Conservation (phyloP, 2,888 invertebrate species). For the Orthosia incerta region DNA sequence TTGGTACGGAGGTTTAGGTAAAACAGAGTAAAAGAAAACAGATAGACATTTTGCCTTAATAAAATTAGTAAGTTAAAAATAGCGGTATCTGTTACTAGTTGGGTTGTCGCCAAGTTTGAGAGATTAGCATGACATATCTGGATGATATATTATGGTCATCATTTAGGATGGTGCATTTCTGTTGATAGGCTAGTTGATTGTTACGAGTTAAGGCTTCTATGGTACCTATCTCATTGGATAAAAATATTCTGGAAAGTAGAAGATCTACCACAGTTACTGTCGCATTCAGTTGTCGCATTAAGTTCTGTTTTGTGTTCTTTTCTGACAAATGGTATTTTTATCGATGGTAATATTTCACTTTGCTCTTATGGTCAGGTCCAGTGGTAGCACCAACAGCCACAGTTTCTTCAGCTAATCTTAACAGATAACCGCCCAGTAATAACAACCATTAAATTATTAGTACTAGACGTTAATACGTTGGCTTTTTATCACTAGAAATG, state of each 20-base stretch:
- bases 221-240: neutral
- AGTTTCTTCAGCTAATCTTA: slow-evolving; percentile 42
- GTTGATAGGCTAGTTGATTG: neutral
- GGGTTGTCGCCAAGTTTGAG: slow-evolving; percentile 2
- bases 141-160: neutral
- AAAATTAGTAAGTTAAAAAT: slow-evolving; percentile 4
- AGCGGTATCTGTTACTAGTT: slow-evolving; percentile 30
- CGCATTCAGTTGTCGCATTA: neutral
- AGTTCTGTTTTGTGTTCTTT: neutral
- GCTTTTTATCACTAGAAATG: slow-evolving; percentile 59
- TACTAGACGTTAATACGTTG: slow-evolving; percentile 43
- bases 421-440: slow-evolving; percentile 52
- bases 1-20: neutral
- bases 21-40: neutral
- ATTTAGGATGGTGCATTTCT: neutral
- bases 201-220: neutral
- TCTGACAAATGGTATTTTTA: neutral
- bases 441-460: slow-evolving; percentile 53
- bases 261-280: neutral
- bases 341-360: neutral
- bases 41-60: too few species aligned
- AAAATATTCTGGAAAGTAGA: neutral
- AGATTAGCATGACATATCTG: slow-evolving; percentile 7
- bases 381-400: slow-evolving; percentile 17
- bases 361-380: slow-evolving; percentile 18